Evolutionary conservation across 1,140 invertebrate genomes (phyloP).

Genomic region (Penaeus vannamei): DNA sequence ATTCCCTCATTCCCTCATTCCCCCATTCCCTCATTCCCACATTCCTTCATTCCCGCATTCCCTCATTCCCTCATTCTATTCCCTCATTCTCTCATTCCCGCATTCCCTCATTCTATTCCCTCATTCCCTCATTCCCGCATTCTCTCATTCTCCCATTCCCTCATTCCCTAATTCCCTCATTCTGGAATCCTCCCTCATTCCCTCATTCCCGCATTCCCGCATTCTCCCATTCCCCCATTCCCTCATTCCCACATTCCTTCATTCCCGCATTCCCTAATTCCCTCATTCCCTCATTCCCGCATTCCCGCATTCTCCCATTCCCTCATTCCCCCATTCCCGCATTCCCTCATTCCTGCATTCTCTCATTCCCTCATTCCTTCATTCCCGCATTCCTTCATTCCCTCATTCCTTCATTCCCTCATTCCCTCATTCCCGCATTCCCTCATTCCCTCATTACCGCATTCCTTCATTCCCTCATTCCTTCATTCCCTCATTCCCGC

Average conservation of each 20-base stretch:
- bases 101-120: neutral
- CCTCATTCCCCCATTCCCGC: neutral
- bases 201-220: neutral
- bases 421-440: neutral
- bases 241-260: too few species aligned
- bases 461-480: neutral
- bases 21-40: neutral
- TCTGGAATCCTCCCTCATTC: neutral
- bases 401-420: neutral
- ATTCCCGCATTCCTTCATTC: neutral
- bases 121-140: neutral
- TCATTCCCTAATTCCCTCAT: neutral
- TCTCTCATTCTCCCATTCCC: neutral
- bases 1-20: neutral
- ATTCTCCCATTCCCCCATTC: too few species aligned
- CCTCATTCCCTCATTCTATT: neutral
- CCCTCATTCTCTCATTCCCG: neutral
- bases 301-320: too few species aligned
- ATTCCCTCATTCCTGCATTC: neutral
- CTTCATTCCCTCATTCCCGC: neutral
- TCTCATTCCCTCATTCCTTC: neutral
- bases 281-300: too few species aligned
- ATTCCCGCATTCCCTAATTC: too few species aligned
- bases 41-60: neutral
- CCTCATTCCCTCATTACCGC: neutral